A percentile compares a stretch with the other conserved stretches of the same genome.
Conservation (phyloP, 2,888 invertebrate genomes). For the Smittia sp. region DNA sequence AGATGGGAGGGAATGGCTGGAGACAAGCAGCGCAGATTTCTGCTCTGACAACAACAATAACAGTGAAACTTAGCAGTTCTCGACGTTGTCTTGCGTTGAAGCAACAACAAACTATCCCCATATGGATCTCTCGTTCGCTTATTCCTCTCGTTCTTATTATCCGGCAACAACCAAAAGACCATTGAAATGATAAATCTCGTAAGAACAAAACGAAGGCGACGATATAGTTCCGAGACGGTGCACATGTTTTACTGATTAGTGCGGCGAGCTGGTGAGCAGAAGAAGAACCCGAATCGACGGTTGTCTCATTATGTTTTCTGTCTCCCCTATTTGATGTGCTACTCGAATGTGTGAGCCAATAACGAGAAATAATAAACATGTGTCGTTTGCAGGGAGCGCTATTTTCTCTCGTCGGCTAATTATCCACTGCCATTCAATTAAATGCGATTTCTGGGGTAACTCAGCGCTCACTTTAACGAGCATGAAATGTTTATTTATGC, state of each 20-base stretch:
- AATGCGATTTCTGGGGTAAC: slow-evolving; percentile 31
- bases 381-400: slow-evolving; percentile 28
- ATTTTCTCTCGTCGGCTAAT: background rate
- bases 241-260: slow-evolving; percentile 24
- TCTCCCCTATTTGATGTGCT: background rate
- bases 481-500: slow-evolving; percentile 38
- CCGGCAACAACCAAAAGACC: background rate
- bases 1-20: slow-evolving; percentile 6
- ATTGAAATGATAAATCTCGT: slow-evolving; percentile 33
- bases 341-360: slow-evolving; percentile 1
- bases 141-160: background rate
- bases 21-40: slow-evolving; percentile 22
- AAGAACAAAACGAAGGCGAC: slow-evolving; percentile 7
- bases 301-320: background rate
- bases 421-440: slow-evolving; percentile 36
- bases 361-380: slow-evolving; percentile 30
- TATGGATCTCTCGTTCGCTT: slow-evolving; percentile 7
- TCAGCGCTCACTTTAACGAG: slow-evolving; percentile 13
- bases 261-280: background rate
- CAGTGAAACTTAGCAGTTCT: slow-evolving; percentile 1
- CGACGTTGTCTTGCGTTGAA: background rate
- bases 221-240: background rate
- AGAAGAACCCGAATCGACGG: background rate
- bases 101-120: slow-evolving; percentile 12
- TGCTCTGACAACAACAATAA: slow-evolving; percentile 10